Base-by-base conservation (phyloP, 2,888 invertebrate genomes). In the Diogma glabrata region DNA sequence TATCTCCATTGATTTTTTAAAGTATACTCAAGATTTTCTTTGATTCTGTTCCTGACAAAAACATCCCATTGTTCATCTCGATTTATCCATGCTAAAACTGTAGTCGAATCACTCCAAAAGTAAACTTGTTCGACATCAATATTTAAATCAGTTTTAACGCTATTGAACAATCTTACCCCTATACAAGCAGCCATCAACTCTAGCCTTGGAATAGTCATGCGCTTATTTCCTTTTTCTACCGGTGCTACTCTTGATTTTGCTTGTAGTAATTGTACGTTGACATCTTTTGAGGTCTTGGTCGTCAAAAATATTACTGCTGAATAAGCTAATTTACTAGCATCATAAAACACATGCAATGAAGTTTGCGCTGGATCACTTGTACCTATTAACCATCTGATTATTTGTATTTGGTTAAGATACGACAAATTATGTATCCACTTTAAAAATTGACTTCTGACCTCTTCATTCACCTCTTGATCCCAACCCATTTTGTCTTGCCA, bases 231-330 rank as follows among this genome's bases (percentile, higher is more conserved):
- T 33, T 33, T 33, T n/a, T 59, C 57, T 3, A 56, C 16, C 1
- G 62, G 60, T 17, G 61, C 57, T 16, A 64, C 58, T 54, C 63
- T 57, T 14, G 60, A 20, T 51, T 60, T 60, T 5, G 61, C 60
- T 16, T 52, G 51, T 10, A 63, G 12, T 16, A 63, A 52, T 24
- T 56, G 55, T 4, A 61, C 57, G 14, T 40, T 43, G 2, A 57
- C 51, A 22, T 47, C 46, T 3, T 47, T 46, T 12, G 43, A 36
- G 22, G n/a, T 45, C 48, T 58, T 55, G 3, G 47, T 49, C 43
- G 61, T 52, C 12, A 56, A 56, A 61, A 28, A 60, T n/a, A 45
- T 45, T 12, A 45, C 45, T 22, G 22, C 23, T 23, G 12, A 20
- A 45, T 45, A 33, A 33, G 33, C 33, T n/a, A n/a, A 12, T 33